These are phyloP conservation scores for Neoitamus cyanurus DNA, from an alignment of 2,888 invertebrate species.

Conservation along the genomic window DNA sequence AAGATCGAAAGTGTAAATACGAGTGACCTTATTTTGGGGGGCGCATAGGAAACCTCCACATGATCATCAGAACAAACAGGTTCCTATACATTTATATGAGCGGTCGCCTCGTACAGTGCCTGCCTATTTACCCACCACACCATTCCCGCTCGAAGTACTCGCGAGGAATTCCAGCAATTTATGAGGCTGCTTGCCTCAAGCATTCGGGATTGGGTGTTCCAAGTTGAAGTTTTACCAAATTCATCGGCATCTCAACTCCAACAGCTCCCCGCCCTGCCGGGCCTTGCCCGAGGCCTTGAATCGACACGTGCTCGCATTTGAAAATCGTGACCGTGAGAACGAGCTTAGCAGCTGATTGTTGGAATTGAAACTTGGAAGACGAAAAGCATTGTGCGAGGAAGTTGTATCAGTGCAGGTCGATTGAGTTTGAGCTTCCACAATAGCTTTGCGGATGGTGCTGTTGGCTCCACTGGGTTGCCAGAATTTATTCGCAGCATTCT, in stretches of 20 bases:
- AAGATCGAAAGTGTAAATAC: slow-evolving; percentile 1
- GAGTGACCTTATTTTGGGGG: not conserved
- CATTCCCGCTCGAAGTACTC: not conserved
- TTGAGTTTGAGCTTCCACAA: not conserved
- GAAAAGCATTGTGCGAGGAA: not conserved
- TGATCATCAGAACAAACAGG: not conserved
- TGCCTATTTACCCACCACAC: not conserved
- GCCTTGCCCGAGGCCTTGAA: not conserved
- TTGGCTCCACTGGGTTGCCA: not conserved
- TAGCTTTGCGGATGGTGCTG: not conserved
- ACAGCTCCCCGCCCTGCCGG: not conserved
- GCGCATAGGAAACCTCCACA: not conserved
- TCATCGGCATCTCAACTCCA: not conserved
- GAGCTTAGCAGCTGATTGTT: not conserved
- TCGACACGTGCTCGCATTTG: not conserved
- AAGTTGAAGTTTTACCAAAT: not conserved
- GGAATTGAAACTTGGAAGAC: not conserved
- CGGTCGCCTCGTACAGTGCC: not conserved
- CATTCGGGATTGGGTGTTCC: not conserved
- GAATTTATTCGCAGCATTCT: not conserved
- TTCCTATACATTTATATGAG: not conserved
- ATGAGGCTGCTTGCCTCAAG: too few relatives aligned
- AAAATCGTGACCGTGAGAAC: not conserved
- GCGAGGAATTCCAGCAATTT: not conserved
- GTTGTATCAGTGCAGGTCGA: not conserved